phyloP scores from a whole-genome alignment of 1,140 invertebrate genomes.

The Argopecten irradians region DNA sequence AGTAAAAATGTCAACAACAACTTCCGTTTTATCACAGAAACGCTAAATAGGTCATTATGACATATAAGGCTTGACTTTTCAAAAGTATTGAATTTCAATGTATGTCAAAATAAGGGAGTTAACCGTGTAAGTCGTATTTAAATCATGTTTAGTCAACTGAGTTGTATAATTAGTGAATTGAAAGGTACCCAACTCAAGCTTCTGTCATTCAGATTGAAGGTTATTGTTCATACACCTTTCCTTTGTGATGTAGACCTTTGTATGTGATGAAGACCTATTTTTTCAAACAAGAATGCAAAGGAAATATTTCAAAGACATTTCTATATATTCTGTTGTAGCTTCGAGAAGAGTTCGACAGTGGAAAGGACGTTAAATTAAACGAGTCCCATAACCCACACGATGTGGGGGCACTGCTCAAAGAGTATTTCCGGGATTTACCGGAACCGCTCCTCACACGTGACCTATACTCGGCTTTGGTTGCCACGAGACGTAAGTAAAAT shows the following conservation, averaged over 20 bases:
- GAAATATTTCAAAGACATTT: too few relatives aligned
- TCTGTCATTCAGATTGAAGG: too few relatives aligned
- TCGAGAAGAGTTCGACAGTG: constrained; percentile 92
- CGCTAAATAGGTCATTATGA: background rate
- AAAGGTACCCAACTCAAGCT: background rate
- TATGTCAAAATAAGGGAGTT: background rate
- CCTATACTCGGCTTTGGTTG: constrained; percentile 91
- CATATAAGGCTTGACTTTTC: background rate
- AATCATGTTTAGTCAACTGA: background rate
- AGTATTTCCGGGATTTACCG: constrained; percentile 94
- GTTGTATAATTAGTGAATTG: background rate
- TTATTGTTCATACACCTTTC: too few relatives aligned
- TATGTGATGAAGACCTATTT: too few relatives aligned
- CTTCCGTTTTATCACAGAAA: background rate
- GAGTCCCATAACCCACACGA: constrained; percentile 92
- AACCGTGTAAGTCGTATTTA: background rate
- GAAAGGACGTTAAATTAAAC: constrained; percentile 86
- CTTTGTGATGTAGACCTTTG: too few relatives aligned
- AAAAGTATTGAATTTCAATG: background rate
- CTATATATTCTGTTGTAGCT: constrained; percentile 85
- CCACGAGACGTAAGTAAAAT: constrained; percentile 89
- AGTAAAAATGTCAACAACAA: background rate
- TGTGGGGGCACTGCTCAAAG: constrained; percentile 93
- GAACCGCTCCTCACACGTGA: constrained; percentile 93
- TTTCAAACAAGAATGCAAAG: too few relatives aligned